phyloP scores from a whole-genome alignment of 2,113 vertebrate species.

The Psilopsiagon aurifrons region DNA sequence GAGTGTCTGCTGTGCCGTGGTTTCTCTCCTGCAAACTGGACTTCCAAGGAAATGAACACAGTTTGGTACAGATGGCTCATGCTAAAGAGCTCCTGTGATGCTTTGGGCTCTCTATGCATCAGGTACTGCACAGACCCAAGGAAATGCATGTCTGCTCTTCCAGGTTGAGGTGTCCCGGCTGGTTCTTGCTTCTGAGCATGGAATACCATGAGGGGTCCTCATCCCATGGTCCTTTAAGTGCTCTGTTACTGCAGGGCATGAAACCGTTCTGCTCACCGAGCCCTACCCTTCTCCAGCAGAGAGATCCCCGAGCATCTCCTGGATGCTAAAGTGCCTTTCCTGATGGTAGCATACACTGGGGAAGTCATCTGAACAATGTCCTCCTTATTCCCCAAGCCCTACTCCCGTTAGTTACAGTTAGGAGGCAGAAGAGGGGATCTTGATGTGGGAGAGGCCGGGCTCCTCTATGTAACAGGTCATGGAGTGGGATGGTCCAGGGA shows the following conservation, averaged over 20 bases:
- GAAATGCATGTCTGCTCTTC: rapidly evolving
- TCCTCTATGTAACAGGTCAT: neutral
- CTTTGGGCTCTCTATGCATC: neutral
- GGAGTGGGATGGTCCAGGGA: neutral
- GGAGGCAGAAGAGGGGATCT: neutral
- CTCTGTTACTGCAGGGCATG: neutral
- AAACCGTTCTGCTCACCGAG: rapidly evolving
- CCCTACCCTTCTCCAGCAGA: neutral
- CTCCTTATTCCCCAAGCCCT: neutral
- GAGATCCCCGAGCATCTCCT: neutral
- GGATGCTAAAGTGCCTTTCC: neutral
- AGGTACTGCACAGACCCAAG: rapidly evolving
- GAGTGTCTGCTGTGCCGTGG: neutral
- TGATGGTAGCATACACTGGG: rapidly evolving
- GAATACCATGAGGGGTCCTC: neutral
- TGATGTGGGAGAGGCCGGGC: neutral
- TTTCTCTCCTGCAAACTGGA: neutral
- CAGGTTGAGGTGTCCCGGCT: neutral
- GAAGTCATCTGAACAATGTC: neutral
- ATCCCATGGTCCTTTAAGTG: neutral
- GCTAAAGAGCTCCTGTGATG: neutral
- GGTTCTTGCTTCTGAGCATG: neutral
- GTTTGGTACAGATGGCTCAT: neutral
- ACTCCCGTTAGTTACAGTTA: neutral
- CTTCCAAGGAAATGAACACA: neutral